Evolutionary conservation across 2,888 invertebrate species (phyloP).

Genomic region (Xanthia togata): DNA sequence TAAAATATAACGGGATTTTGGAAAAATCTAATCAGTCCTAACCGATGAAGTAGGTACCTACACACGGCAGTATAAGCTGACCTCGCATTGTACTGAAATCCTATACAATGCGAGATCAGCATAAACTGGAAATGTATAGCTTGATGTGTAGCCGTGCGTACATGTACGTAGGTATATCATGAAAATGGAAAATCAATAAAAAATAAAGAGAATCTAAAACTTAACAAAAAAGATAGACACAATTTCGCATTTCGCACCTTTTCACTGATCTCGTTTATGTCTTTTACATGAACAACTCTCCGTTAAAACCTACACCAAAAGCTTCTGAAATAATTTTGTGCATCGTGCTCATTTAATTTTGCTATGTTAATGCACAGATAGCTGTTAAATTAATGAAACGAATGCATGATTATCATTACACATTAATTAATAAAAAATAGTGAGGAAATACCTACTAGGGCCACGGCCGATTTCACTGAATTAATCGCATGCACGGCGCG

Average conservation of each 20-base stretch:
- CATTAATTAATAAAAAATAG: conserved; percentile 4
- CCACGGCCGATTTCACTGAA: conserved; percentile 48
- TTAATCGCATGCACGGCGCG: neutral
- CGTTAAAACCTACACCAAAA: neutral
- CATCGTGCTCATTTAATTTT: neutral
- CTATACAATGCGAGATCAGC: no score
- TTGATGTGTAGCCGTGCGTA: no score
- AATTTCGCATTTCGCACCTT: neutral
- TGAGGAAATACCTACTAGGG: conserved; percentile 1
- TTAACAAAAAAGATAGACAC: no score
- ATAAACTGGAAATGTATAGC: no score
- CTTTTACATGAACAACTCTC: conserved; percentile 19
- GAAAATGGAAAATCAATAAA: neutral
- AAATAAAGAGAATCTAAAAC: neutral
- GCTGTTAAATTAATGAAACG: neutral
- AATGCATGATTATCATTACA: neutral
- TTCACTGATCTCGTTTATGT: conserved; percentile 29
- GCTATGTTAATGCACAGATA: no score
- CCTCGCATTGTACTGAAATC: no score
- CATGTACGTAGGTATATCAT: no score
- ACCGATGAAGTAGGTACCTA: no score
- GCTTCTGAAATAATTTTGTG: neutral
- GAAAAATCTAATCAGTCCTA: no score
- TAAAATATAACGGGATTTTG: no score
- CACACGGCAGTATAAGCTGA: no score